These are phyloP conservation scores for Stegophylla sp. DNA, from an alignment of 2,888 invertebrate species.

Conservation along the genomic window DNA sequence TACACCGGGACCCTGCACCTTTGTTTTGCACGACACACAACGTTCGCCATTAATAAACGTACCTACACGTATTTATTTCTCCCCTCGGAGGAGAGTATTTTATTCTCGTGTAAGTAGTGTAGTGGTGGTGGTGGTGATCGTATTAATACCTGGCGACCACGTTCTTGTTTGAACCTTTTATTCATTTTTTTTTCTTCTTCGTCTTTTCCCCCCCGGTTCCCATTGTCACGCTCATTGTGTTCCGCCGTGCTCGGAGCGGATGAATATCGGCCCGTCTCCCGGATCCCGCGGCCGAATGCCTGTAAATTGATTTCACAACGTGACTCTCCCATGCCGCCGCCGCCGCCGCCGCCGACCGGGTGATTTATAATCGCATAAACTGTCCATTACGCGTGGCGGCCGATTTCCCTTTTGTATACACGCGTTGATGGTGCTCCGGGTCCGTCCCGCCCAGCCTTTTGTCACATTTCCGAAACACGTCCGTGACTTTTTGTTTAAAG, in stretches of 20 bases:
- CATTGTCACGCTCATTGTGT: conserved; percentile 35
- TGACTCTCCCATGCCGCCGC: conserved; percentile 45
- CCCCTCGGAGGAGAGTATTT: background rate
- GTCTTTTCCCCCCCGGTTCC: conserved; percentile 34
- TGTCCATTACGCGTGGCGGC: conserved; percentile 38
- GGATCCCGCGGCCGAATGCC: conserved; percentile 34
- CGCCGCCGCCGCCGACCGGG: no score
- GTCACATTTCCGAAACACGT: background rate
- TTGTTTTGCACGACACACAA: conserved; percentile 48
- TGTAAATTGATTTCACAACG: conserved; percentile 52
- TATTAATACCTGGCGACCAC: conserved; percentile 2
- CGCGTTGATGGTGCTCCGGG: no score
- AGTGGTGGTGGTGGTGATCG: background rate
- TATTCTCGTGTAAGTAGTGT: background rate
- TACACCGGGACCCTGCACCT: background rate
- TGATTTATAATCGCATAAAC: conserved; percentile 56
- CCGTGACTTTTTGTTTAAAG: conserved; percentile 15
- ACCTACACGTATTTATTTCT: conserved; percentile 22
- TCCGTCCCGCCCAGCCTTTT: conserved; percentile 19
- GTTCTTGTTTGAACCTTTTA: conserved; percentile 41
- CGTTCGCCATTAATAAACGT: conserved; percentile 32
- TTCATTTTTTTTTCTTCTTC: background rate
- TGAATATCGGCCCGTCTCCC: conserved; percentile 24
- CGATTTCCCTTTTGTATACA: conserved; percentile 17
- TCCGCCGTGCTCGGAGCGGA: background rate